A percentile compares a stretch with the other conserved stretches of the same genome.
phyloP scores from a whole-genome alignment of 2,113 vertebrate species.

The Ictalurus furcatus region DNA sequence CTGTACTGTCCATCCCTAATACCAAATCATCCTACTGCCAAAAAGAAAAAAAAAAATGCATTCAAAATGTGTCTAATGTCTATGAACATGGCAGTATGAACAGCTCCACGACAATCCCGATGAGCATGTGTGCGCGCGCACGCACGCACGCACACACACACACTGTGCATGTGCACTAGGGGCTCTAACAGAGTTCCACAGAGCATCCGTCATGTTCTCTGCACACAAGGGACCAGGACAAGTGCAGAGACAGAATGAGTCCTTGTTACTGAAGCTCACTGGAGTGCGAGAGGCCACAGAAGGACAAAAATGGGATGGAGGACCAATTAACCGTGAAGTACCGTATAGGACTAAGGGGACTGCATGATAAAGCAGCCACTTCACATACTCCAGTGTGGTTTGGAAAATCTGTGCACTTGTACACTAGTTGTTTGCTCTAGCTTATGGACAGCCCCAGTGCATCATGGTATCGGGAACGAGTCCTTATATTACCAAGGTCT shows the following conservation, averaged over 20 bases:
- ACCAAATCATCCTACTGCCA: background rate
- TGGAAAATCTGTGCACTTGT: background rate
- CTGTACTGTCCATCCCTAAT: background rate
- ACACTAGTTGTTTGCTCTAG: background rate
- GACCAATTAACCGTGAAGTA: slow-evolving; percentile 4
- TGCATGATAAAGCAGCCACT: slow-evolving; percentile 6
- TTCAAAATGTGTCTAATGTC: background rate
- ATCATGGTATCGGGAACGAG: background rate
- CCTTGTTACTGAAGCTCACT: slow-evolving; percentile 21
- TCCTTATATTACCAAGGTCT: background rate
- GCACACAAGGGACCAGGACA: background rate
- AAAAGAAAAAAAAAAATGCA: background rate
- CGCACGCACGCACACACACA: slow-evolving; percentile 2
- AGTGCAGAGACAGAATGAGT: slow-evolving; percentile 16
- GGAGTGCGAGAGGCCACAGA: background rate
- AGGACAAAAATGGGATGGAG: slow-evolving; percentile 22
- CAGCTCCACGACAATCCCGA: background rate
- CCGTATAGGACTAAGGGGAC: background rate
- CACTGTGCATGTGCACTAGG: background rate
- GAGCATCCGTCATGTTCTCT: background rate
- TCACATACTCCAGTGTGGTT: background rate
- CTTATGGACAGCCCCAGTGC: slow-evolving; percentile 9
- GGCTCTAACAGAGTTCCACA: background rate
- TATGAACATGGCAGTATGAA: background rate
- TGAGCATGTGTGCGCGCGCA: background rate